Base-by-base conservation (phyloP, 2,888 invertebrate genomes). In the Syritta pipiens region DNA sequence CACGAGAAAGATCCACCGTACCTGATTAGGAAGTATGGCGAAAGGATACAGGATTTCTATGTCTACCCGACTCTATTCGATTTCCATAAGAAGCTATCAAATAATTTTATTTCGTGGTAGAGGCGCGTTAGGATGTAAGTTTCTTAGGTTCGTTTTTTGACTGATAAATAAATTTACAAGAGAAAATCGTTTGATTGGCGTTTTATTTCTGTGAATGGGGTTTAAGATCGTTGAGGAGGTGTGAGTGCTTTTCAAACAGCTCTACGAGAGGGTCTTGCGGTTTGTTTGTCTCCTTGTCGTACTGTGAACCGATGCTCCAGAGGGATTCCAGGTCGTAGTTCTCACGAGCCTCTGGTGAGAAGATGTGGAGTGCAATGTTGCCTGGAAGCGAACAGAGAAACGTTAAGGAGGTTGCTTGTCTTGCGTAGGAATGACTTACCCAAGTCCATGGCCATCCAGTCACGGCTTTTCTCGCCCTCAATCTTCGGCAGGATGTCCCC, bases 401-500 rank as follows among this genome's bases (percentile, higher is more conserved):
- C 24, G 7, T n/a, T 32, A 28, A 37, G 19, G n/a, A n/a, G n/a
- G n/a, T n/a, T n/a, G n/a, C 4, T 17, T 1, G 17, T 24, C 35
- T 14, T 2, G 4, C n/a, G 35, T 12, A 20, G 10, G 10, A 42
- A 1, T 10, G 19, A 7, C 9, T 32, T 90, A 95, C 96, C 96
- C 89, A 97, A 90, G 90, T 98, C 97, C 86, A 98, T 85, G 14
- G 97, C 97, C 88, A 96, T 91, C 97, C 97, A 98, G 84, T 96
- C 93, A 51, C 91, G 91, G 7, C 93, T 93, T 53, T 91, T 89
- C 86, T 92, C 91, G 19, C 96, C 97, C 90, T 97, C 96, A 82
- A 96, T 91, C 84, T 90, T 92, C 0, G 97, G 95, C 84, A 95
- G 89, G 14, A 86, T 82, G 86, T 97, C 97, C 12, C 84, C 86